These are phyloP conservation scores for Phymastichus coffea DNA, from an alignment of 1,140 invertebrate species.

Conservation along the genomic window DNA sequence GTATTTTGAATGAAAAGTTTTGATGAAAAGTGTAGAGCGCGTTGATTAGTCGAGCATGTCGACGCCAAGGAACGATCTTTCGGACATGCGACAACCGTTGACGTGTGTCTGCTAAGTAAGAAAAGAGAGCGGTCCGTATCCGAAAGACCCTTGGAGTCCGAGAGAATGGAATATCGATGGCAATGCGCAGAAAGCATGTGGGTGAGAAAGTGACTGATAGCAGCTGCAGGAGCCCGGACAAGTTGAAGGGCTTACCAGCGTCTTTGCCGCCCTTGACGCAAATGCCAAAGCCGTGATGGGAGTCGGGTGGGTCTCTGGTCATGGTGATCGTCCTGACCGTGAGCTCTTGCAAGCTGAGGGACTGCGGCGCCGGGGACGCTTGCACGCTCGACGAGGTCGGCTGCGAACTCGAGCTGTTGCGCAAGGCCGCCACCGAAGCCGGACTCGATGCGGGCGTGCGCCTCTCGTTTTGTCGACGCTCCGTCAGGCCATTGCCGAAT, in stretches of 20 bases:
- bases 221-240: too few species aligned
- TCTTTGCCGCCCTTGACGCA: slow-evolving; percentile 88
- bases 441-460: slow-evolving; percentile 74
- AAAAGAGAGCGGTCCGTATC: too few species aligned
- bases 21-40: too few species aligned
- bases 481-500: slow-evolving; percentile 47
- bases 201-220: too few species aligned
- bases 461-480: slow-evolving; percentile 48
- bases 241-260: slow-evolving; percentile 64
- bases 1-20: too few species aligned
- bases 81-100: too few species aligned
- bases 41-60: too few species aligned
- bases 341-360: slow-evolving; percentile 70
- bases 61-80: too few species aligned
- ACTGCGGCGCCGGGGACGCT: slow-evolving; percentile 53
- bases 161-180: too few species aligned
- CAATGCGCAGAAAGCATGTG: too few species aligned
- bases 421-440: slow-evolving; percentile 55
- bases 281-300: slow-evolving; percentile 80
- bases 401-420: slow-evolving; percentile 38
- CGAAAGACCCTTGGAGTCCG: too few species aligned
- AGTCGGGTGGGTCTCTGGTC: slow-evolving; percentile 74
- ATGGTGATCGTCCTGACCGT: slow-evolving; percentile 80
- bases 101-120: too few species aligned
- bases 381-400: slow-evolving; percentile 36